These are phyloP conservation scores for Drosophila pachea DNA, from an alignment of 1,140 invertebrate species.

Conservation along the genomic window DNA sequence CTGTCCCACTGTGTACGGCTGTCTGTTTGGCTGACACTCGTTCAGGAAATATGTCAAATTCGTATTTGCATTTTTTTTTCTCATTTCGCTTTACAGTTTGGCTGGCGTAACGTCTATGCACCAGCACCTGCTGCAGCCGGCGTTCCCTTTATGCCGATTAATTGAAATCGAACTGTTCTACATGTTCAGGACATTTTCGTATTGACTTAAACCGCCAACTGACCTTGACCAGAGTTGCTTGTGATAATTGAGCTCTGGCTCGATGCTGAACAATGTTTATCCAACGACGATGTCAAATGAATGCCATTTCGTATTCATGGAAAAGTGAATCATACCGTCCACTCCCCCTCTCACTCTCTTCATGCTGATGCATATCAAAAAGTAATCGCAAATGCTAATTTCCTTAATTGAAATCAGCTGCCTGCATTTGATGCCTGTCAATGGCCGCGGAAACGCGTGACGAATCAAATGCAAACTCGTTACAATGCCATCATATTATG, in stretches of 20 bases:
- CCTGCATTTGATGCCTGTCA: conserved; percentile 8
- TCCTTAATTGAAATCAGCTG: conserved; percentile 21
- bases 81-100: conserved; percentile 1
- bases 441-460: conserved; percentile 5
- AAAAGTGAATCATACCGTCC: too few species aligned
- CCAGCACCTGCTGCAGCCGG: conserved; percentile 17
- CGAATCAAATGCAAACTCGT: conserved; percentile 16
- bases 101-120: conserved; percentile 14
- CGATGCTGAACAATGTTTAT: not conserved
- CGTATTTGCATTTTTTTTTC: conserved; percentile 57
- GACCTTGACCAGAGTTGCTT: conserved; percentile 20
- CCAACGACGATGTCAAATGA: conserved; percentile 7
- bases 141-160: conserved; percentile 18
- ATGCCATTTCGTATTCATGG: not conserved
- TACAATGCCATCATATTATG: conserved; percentile 22
- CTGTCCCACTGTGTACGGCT: conserved; percentile 1
- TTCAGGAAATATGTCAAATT: conserved; percentile 61
- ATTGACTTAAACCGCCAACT: conserved; percentile 6
- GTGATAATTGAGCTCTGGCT: not conserved
- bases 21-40: conserved; percentile 24
- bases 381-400: conserved; percentile 14
- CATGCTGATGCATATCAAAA: not conserved
- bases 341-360: not conserved
- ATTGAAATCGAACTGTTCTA: conserved; percentile 51
- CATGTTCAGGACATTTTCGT: not conserved